These are phyloP conservation scores for Chironomus striatipennis DNA, from an alignment of 1,140 invertebrate genomes.

Conservation along the genomic window DNA sequence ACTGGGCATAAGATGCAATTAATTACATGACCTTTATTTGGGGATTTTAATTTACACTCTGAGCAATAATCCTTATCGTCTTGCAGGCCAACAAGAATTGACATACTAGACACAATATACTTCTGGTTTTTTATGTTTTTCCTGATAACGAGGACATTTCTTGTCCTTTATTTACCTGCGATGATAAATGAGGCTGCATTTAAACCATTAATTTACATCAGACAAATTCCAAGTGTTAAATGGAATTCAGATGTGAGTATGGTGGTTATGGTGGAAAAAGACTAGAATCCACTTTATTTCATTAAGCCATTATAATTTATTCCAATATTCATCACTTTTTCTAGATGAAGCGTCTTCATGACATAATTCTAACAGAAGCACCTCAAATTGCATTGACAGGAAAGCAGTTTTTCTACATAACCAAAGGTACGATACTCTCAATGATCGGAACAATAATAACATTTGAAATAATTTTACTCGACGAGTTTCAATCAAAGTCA, in stretches of 20 bases:
- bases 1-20: no score
- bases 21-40: no score
- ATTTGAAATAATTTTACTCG: background rate
- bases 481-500: background rate
- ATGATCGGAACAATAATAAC: background rate
- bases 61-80: no score
- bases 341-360: background rate
- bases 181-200: background rate
- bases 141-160: background rate
- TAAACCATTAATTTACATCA: background rate
- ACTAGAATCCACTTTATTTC: no score
- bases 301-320: background rate
- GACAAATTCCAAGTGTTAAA: background rate
- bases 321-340: background rate
- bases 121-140: background rate
- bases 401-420: background rate
- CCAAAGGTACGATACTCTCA: background rate
- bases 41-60: no score
- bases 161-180: background rate
- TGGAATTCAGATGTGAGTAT: background rate
- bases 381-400: background rate
- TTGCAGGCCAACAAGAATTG: background rate
- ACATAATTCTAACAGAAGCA: background rate
- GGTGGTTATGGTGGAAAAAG: no score
- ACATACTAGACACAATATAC: background rate